Conservation (phyloP, 2,113 vertebrate genomes). For the Oryzias woworae region DNA sequence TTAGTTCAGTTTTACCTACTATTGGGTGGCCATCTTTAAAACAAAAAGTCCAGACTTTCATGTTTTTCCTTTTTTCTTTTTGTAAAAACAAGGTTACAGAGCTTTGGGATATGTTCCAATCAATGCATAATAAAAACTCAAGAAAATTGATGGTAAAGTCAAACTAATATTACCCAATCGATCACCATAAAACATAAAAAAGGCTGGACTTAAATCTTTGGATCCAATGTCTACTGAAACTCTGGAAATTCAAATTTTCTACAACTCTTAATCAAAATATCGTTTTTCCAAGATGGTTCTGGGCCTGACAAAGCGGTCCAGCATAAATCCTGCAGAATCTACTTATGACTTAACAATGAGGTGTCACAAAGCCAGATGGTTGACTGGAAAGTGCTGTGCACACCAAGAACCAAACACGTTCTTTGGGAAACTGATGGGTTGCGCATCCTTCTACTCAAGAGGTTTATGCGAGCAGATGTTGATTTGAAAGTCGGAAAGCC, state of each 20-base stretch:
- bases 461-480: conserved; percentile 43
- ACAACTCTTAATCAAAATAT: background rate
- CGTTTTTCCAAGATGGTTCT: background rate
- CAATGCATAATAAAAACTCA: too few relatives aligned
- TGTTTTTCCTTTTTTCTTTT: too few relatives aligned
- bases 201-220: too few relatives aligned
- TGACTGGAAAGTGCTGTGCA: background rate
- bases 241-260: background rate
- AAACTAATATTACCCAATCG: too few relatives aligned
- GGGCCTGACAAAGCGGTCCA: background rate
- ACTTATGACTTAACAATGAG: background rate
- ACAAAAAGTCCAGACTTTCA: too few relatives aligned
- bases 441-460: conserved; percentile 6
- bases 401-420: background rate
- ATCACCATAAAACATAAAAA: too few relatives aligned
- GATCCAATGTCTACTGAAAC: too few relatives aligned
- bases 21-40: too few relatives aligned
- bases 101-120: too few relatives aligned
- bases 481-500: conserved; percentile 41
- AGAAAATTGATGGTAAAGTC: too few relatives aligned
- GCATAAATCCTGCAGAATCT: background rate
- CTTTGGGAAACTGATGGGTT: conserved; percentile 18
- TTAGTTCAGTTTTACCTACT: too few relatives aligned
- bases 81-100: too few relatives aligned
- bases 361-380: background rate